Evolutionary conservation across 2,113 vertebrate genomes (phyloP).

Genomic region (Ariopsis seemanni): DNA sequence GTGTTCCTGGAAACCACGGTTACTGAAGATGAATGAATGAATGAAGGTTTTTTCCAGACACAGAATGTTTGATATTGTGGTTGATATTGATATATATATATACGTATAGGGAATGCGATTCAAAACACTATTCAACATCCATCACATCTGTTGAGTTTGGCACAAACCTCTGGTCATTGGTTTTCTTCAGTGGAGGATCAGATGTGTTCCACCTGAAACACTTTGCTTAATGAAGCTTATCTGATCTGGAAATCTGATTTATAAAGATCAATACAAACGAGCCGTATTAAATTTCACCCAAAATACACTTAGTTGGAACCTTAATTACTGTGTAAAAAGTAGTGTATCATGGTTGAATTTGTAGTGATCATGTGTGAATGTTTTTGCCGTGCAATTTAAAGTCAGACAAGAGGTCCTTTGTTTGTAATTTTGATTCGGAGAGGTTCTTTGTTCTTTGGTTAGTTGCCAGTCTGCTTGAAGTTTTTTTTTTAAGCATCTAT

Average conservation of each 20-base stretch:
- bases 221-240: background rate
- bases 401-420: background rate
- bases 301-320: background rate
- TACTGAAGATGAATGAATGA: background rate
- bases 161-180: background rate
- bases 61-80: background rate
- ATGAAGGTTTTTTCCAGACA: background rate
- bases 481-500: background rate
- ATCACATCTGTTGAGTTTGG: background rate
- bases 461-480: background rate
- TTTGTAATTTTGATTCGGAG: background rate
- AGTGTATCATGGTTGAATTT: background rate
- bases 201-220: background rate
- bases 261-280: background rate
- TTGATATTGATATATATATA: background rate
- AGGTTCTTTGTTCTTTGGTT: background rate
- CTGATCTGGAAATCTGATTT: background rate
- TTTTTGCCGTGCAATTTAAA: conserved; percentile 2
- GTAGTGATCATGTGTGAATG: background rate
- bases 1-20: background rate
- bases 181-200: background rate
- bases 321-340: background rate
- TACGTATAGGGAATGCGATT: background rate
- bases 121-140: background rate
- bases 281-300: conserved; percentile 3